Evolutionary conservation across 2,113 vertebrate species (phyloP).

Genomic region (Megalops atlanticus): DNA sequence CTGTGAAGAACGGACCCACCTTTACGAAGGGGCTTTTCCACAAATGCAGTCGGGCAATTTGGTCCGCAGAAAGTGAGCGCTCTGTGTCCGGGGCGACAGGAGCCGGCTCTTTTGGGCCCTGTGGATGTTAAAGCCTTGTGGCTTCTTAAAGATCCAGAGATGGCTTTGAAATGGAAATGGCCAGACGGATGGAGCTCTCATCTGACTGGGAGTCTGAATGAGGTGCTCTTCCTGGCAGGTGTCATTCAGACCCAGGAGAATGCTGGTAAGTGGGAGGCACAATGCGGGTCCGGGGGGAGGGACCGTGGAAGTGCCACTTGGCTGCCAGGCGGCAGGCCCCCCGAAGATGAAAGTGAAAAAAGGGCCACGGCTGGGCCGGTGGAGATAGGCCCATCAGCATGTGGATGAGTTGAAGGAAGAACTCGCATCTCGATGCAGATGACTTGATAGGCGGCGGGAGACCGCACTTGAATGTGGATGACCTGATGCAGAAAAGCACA

Average conservation of each 20-base stretch:
- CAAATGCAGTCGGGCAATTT: no score
- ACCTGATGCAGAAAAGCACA: background rate
- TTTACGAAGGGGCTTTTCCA: background rate
- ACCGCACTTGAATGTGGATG: background rate
- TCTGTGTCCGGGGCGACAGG: no score
- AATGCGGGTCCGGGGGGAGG: background rate
- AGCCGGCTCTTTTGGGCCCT: background rate
- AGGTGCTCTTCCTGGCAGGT: conserved; percentile 13
- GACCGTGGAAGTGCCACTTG: background rate
- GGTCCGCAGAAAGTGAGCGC: no score
- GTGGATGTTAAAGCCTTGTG: background rate
- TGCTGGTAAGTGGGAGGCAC: background rate
- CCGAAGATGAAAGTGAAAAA: background rate
- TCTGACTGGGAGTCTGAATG: background rate
- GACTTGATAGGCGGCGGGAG: no score
- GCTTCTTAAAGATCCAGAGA: background rate
- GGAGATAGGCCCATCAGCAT: background rate
- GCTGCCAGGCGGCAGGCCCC: background rate
- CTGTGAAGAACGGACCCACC: background rate
- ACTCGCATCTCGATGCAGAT: no score
- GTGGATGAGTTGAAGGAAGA: background rate
- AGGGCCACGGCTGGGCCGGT: background rate
- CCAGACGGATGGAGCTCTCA: conserved; percentile 2
- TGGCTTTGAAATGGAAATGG: conserved; percentile 28
- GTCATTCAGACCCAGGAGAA: background rate